Evolutionary conservation across 2,797 vertebrate species (phyloP).

Genomic region (Poecile montanus): DNA sequence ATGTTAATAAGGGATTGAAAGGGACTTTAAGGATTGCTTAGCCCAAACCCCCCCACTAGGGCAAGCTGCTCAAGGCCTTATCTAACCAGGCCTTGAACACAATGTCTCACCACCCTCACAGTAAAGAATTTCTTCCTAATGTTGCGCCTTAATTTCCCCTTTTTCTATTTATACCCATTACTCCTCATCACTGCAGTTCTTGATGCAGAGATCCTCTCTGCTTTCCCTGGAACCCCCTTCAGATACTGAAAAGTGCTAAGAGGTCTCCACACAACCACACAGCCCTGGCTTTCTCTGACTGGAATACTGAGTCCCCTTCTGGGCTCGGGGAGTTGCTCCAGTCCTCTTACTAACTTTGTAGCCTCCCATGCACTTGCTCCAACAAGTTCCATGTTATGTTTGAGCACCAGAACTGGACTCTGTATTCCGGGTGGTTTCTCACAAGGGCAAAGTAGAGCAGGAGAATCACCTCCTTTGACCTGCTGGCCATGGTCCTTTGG

Average conservation of each 20-base stretch:
- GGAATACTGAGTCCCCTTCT: neutral
- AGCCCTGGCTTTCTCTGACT: neutral
- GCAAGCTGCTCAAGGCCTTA: neutral
- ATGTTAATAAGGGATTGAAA: neutral
- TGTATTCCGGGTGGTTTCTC: neutral
- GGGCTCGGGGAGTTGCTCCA: neutral
- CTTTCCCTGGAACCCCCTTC: neutral
- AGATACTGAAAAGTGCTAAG: neutral
- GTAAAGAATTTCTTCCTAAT: neutral
- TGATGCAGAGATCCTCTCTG: neutral
- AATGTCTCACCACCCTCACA: neutral
- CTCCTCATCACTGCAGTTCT: neutral
- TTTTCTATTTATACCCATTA: neutral
- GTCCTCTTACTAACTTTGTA: fast-evolving
- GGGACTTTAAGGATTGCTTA: neutral
- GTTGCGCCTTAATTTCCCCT: neutral
- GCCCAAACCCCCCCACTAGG: too few relatives aligned
- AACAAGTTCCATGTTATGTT: neutral
- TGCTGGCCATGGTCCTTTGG: neutral
- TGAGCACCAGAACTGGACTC: neutral
- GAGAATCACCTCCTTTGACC: neutral
- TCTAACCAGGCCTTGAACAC: neutral
- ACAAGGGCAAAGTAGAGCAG: neutral
- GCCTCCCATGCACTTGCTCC: neutral
- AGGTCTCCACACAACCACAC: neutral